These are phyloP conservation scores for Hyposoter didymator DNA, from an alignment of 2,888 invertebrate genomes.

Conservation along the genomic window DNA sequence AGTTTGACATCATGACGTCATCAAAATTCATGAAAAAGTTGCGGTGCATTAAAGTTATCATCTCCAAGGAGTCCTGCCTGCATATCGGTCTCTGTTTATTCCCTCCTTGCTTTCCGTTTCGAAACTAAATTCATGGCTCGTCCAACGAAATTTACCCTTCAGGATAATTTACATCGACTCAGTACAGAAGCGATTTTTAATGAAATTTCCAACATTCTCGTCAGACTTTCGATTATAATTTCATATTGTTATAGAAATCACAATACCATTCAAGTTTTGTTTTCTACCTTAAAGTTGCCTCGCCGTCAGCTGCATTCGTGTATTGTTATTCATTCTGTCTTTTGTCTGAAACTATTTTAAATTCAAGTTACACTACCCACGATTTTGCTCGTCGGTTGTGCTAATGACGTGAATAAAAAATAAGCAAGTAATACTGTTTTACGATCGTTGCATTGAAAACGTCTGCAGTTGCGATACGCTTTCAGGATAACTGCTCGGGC, in stretches of 20 bases:
- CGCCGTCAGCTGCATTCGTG: background rate
- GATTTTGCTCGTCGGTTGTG: conserved; percentile 4
- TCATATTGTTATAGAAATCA: background rate
- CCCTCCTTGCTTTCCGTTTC: background rate
- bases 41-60: background rate
- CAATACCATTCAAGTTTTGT: conserved; percentile 27
- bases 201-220: conserved; percentile 43
- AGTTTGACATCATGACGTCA: background rate
- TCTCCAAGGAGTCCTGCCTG: background rate
- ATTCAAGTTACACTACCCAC: background rate
- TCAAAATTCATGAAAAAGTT: conserved; percentile 32
- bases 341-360: background rate
- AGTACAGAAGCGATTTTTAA: conserved; percentile 34
- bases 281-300: background rate
- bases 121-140: conserved; percentile 31
- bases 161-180: conserved; percentile 22
- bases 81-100: background rate
- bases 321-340: background rate
- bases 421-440: background rate
- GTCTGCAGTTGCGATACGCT: background rate
- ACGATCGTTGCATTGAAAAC: background rate
- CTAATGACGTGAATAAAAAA: conserved; percentile 10
- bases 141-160: background rate
- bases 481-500: background rate
- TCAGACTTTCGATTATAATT: conserved; percentile 39